phyloP scores from a whole-genome alignment of 2,888 invertebrate genomes.

The Drosophila borealis region DNA sequence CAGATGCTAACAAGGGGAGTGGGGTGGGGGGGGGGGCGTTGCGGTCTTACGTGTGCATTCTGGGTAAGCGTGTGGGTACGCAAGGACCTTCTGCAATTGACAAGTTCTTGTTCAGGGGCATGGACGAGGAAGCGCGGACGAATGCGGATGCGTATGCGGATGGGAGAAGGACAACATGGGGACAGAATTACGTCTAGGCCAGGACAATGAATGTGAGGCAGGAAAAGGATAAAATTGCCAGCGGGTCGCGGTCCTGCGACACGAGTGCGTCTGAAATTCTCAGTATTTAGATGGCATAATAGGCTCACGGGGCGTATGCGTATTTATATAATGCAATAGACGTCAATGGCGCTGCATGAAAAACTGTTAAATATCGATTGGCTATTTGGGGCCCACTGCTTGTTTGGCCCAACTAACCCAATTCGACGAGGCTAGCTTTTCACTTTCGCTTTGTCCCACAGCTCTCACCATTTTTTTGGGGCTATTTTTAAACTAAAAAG shows the following conservation, averaged over 20 bases:
- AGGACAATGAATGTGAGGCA: constrained; percentile 27
- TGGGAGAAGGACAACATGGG: constrained; percentile 41
- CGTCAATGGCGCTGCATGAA: constrained; percentile 14
- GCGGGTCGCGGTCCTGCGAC: constrained; percentile 3
- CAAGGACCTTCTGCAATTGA: constrained; percentile 57
- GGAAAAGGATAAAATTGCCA: neutral
- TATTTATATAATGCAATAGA: constrained; percentile 5
- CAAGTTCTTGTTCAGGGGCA: constrained; percentile 71
- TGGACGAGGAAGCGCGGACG: neutral
- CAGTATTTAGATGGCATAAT: neutral
- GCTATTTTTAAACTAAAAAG: constrained; percentile 24
- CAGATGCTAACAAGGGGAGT: too few species aligned
- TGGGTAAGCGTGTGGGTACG: constrained; percentile 3
- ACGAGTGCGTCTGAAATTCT: constrained; percentile 21
- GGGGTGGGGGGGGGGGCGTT: neutral
- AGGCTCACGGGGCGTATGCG: constrained; percentile 30
- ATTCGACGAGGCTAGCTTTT: constrained; percentile 42
- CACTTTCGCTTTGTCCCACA: constrained; percentile 26
- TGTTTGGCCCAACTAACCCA: constrained; percentile 55
- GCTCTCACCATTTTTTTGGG: constrained; percentile 12
- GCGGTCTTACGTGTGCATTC: neutral
- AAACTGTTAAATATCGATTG: constrained; percentile 33
- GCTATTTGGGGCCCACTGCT: neutral
- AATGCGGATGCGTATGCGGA: constrained; percentile 28
- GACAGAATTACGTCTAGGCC: constrained; percentile 25